Conservation (phyloP, 2,888 invertebrate species). For the Lottia scabra region DNA sequence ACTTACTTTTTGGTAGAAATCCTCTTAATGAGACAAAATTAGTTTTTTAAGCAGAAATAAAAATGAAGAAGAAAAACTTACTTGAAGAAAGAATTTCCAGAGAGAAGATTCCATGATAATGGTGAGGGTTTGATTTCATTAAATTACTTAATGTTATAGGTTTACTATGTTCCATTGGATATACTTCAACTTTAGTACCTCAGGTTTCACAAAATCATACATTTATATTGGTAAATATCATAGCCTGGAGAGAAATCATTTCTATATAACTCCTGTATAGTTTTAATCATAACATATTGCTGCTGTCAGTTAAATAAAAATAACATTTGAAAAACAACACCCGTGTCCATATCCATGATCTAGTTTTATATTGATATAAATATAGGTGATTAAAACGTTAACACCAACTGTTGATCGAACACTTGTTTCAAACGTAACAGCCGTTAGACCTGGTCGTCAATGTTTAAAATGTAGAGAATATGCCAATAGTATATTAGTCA, state of each 20-base stretch:
- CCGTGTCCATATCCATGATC: no score
- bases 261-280: no score
- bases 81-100: conserved; percentile 7
- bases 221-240: no score
- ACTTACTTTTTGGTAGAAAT: no score
- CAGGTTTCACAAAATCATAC: no score
- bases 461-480: not conserved
- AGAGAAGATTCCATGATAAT: conserved; percentile 11
- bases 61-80: conserved; percentile 5
- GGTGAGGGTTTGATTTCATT: conserved; percentile 12
- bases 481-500: conserved; percentile 3
- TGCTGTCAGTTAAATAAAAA: no score
- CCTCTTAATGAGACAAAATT: no score
- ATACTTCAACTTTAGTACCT: no score
- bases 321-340: no score
- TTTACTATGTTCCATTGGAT: conserved; percentile 7
- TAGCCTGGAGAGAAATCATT: no score
- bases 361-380: not conserved
- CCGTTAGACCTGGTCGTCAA: not conserved
- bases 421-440: not conserved
- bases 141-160: conserved; percentile 8
- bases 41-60: not conserved
- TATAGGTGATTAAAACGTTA: not conserved
- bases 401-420: conserved; percentile 2
- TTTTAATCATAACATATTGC: no score